Evolutionary conservation across 1,140 invertebrate genomes (phyloP), one percentile per base, ranked within the genome.

Genomic region (Venustaconcha ellipsiformis): DNA sequence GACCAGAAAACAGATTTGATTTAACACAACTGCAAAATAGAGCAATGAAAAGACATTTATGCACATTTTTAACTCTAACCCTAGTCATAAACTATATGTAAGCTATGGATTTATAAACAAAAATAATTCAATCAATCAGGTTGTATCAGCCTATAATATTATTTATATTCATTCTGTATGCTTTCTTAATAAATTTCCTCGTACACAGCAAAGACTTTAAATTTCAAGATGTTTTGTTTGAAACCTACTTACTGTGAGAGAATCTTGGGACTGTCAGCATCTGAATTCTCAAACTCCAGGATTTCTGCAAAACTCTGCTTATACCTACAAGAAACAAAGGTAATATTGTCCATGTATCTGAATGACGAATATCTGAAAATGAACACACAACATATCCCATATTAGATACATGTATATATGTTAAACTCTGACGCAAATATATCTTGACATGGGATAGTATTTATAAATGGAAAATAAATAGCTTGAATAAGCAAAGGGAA

Each of bases 251-350:
- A 95, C 94, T 92, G 93, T 81, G 93, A 91, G 23, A 95, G 88
- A 72, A 92, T 93, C n/a, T 89, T 86, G 55, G 91, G 91, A 71
- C 90, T 84, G 60, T 92, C 93, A 58, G 93, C 92, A 62, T 95
- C 93, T 71, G 92, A 92, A 84, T 95, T 94, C 90, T 98, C 96
- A 91, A 97, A 99, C 83, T 95, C 93, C 64, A 98, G 92, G 76
- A 99, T 96, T 90, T 99, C 97, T 81, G 94, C 93, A 89, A 99
- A 99, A 81, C 96, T 98, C 71, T 94, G 93, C 80, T 94, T 93
- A 89, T 99, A 99, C 94, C 96, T 96, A 87, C 8, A 83, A 83
- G 18, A 74, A 26, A 37, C 76, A 18, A 30, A 48, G 5, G 37
- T 6, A 6, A 48, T 48, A 48, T 48, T 48, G 37, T 48, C 11